A percentile compares a stretch with the other conserved stretches of the same genome.
These are phyloP conservation scores for Leptinotarsa defecta DNA, from an alignment of 1,140 invertebrate species.

Conservation along the genomic window DNA sequence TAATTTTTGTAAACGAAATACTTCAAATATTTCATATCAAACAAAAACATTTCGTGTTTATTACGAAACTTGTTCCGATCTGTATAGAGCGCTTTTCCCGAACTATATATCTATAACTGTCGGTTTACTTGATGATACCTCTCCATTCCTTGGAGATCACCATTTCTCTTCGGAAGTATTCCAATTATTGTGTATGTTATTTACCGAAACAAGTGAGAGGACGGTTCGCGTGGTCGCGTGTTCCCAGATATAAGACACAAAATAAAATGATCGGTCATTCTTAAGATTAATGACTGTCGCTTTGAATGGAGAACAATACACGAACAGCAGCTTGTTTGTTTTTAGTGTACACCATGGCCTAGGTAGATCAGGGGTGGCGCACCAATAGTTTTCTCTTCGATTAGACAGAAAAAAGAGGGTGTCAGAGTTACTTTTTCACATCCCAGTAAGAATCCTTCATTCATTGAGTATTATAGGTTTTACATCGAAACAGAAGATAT, in stretches of 20 bases:
- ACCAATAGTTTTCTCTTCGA: too few relatives aligned
- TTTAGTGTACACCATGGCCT: not conserved
- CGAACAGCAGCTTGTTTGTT: slow-evolving; percentile 5
- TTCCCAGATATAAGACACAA: slow-evolving; percentile 42
- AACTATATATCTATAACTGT: not conserved
- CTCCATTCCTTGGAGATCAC: not conserved
- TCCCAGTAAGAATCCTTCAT: too few relatives aligned
- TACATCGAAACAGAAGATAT: too few relatives aligned
- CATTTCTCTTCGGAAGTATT: slow-evolving; percentile 7
- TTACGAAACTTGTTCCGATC: not conserved
- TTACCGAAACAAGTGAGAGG: slow-evolving; percentile 6
- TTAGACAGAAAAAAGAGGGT: too few relatives aligned
- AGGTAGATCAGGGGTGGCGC: too few relatives aligned
- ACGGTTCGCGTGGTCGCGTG: slow-evolving; percentile 35
- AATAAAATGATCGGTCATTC: slow-evolving; percentile 50
- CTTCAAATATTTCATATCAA: too few relatives aligned
- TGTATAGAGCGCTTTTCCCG: not conserved
- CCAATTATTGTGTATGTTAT: slow-evolving; percentile 17
- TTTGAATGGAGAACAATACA: slow-evolving; percentile 38
- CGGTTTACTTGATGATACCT: slow-evolving; percentile 1
- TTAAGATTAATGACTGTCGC: slow-evolving; percentile 45
- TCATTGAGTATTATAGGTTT: too few relatives aligned
- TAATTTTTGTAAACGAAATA: too few relatives aligned
- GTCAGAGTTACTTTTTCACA: too few relatives aligned
- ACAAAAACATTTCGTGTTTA: not conserved